Base-by-base conservation (phyloP, 2,797 vertebrate genomes). In the Chanos chanos region DNA sequence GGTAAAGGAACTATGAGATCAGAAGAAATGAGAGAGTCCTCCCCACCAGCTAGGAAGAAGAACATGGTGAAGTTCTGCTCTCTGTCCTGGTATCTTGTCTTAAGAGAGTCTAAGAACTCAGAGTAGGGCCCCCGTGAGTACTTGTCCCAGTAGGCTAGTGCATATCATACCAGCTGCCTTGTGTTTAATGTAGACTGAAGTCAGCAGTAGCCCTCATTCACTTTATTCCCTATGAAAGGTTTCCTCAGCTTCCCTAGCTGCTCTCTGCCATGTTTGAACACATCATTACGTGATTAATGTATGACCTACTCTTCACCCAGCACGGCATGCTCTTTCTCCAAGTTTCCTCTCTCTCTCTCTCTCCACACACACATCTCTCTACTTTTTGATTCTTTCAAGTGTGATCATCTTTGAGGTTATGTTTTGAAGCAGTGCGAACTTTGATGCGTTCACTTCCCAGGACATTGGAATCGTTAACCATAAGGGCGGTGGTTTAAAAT, bases 121-220 rank as follows among this genome's bases (percentile, higher is more conserved):
- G 80, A 71, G 68, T 74, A 77, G 65, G 72, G 73, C 73, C 71
- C 77, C 60, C 78, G 77, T 64, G 80, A 73, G 48, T 19, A 25
- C 49, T 25, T 21, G 34, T 61, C 31, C 36, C 58, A 50, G 43
- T 49, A 55, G 61, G 57, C 34, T 60, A 56, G 19, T 75, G 66
- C 74, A 31, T 78, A 75, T 82, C 79, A 75, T 76, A 83, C 75
- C 65, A 69, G 31, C 69, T 67, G 61, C 81, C 76, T 64, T 70
- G 78, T 66, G 66, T 70, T 64, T 79, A 71, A 81, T 82, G 69
- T 67, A 69, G 72, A 75, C 71, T 71, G 70, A 51, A 64, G 76
- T 58, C 75, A 67, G 74, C 59, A 71, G 51, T 60, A 67, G 50
- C 22, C 39, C 56, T n/a, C n/a, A 18, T 51, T 50, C 47, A 30